Evolutionary conservation across 2,888 invertebrate genomes (phyloP), one percentile per base, ranked within the genome.

Genomic region (Byasa hedistus): DNA sequence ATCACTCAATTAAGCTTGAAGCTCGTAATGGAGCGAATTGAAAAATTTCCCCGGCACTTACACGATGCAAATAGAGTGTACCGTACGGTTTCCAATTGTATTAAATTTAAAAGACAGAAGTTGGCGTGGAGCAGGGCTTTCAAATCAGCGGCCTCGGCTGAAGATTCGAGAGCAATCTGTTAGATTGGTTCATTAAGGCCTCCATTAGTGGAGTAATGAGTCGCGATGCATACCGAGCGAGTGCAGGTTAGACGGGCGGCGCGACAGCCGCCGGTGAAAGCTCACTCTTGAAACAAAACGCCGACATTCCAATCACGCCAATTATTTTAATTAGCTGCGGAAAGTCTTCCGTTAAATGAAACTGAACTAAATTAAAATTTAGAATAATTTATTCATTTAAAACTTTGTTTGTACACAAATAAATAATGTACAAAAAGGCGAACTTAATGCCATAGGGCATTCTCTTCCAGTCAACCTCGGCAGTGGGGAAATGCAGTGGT

Each of bases 141-240:
- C 87, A 88, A 89, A 89, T 89, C 86, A 89, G 86, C 81, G 80
- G 82, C 83, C 83, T 81, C 82, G 83, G 86, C 79, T 83, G 83
- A 87, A 89, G 89, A 88, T 91, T 89, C 82, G 84, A 87, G 88
- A 86, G 89, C 91, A 91, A 90, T 90, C 90, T 86, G 88, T 89
- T 91, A 89, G 90, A 91, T 91, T 91, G 89, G 89, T 88, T 90
- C 89, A 91, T 90, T 89, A 89, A 84, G 80, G 83, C 82, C 83
- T 85, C 88, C 90, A 89, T 90, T 91, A 89, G 88, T 84, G 82
- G 77, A 90, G 89, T 90, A 89, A 90, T 90, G 89, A 91, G 89
- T 87, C 89, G 91, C 87, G 87, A 87, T 91, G 88, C 87, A 90
- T 82, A 83, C 78, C 77, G 82, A 77, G 76, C 71, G 74, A 76